phyloP scores from a whole-genome alignment of 92 coral and sea anemone genomes.

The Epizoanthus rinbou region DNA sequence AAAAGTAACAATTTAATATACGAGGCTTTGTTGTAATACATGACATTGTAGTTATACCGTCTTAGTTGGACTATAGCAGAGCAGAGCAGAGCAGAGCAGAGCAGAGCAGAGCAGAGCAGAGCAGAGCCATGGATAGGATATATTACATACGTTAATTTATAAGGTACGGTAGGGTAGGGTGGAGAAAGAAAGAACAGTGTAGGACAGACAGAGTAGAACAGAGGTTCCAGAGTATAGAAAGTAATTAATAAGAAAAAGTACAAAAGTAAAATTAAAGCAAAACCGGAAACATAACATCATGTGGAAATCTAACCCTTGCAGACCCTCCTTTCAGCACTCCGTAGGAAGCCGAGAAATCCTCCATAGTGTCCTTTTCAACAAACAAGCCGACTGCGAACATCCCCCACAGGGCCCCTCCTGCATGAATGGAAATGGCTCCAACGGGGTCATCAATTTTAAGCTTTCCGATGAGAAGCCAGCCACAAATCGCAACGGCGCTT shows the following conservation, averaged over 20 bases:
- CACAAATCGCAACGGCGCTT: constrained; percentile 72
- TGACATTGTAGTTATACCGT: no score
- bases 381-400: constrained; percentile 91
- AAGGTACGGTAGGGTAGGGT: neutral
- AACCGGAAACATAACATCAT: neutral
- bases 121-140: neutral
- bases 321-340: constrained; percentile 90
- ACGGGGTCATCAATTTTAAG: constrained; percentile 84
- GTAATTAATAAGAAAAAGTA: neutral
- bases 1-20: no score
- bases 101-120: constrained; percentile 1
- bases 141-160: no score
- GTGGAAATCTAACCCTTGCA: constrained; percentile 9
- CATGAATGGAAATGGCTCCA: constrained; percentile 82
- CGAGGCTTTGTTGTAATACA: no score
- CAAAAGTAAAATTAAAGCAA: neutral
- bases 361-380: constrained; percentile 78
- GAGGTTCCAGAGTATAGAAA: constrained; percentile 25
- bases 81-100: constrained; percentile 10
- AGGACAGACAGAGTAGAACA: neutral
- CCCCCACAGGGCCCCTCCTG: constrained; percentile 89
- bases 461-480: constrained; percentile 77
- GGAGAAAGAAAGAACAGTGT: neutral
- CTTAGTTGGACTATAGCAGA: neutral
- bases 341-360: constrained; percentile 69